Evolutionary conservation across 2,888 invertebrate species (phyloP).

Genomic region (Cremastinae sp.): DNA sequence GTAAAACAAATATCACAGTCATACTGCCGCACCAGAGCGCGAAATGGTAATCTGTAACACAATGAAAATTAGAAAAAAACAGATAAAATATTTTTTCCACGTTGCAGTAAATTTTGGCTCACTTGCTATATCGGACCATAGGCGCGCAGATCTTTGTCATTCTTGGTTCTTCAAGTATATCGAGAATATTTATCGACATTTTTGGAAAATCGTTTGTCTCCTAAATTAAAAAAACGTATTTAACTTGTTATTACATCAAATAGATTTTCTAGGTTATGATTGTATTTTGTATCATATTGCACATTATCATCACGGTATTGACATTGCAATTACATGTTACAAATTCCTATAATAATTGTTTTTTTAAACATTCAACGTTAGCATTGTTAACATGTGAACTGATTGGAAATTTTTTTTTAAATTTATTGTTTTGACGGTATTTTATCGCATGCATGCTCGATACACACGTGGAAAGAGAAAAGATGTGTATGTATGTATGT

Average conservation of each 20-base stretch:
- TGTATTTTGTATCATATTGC: too few species aligned
- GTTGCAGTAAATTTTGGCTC: slow-evolving; percentile 68
- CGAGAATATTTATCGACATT: slow-evolving; percentile 81
- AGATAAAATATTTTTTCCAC: neutral
- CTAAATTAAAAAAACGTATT: neutral
- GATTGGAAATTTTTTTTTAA: too few species aligned
- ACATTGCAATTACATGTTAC: too few species aligned
- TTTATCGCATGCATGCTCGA: too few species aligned
- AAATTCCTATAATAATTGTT: too few species aligned
- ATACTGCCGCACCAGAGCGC: slow-evolving; percentile 88
- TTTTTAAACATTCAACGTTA: too few species aligned
- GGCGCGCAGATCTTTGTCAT: slow-evolving; percentile 92
- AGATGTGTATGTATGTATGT: too few species aligned
- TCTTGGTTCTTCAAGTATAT: slow-evolving; percentile 84
- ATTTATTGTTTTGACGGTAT: too few species aligned
- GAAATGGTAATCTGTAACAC: slow-evolving; percentile 80
- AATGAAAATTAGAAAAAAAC: slow-evolving; percentile 17
- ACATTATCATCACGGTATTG: too few species aligned
- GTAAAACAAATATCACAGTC: slow-evolving; percentile 95
- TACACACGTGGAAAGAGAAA: too few species aligned
- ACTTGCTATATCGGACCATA: slow-evolving; percentile 97
- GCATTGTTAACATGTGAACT: too few species aligned
- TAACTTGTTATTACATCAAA: neutral
- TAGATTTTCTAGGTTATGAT: too few species aligned
- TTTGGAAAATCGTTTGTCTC: neutral